These are phyloP conservation scores for Myoxocephalus aenaeus DNA, from an alignment of 2,797 vertebrate species.

Conservation along the genomic window DNA sequence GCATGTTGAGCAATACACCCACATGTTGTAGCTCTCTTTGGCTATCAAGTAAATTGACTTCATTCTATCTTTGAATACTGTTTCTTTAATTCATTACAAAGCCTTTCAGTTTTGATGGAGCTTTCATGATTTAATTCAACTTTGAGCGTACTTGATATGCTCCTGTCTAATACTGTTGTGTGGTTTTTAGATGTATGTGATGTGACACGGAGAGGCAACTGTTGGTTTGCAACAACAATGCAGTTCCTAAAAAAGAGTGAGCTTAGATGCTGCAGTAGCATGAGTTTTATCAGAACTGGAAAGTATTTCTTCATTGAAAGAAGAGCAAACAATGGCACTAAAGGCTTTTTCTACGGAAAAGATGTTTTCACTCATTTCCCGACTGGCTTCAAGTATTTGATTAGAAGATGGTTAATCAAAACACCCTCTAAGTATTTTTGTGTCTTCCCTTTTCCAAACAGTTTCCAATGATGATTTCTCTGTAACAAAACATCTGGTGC, in stretches of 20 bases:
- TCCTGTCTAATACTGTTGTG: neutral
- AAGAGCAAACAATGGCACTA: neutral
- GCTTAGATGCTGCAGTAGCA: neutral
- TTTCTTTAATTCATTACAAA: neutral
- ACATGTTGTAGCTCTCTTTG: neutral
- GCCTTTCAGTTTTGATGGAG: neutral
- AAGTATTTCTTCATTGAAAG: neutral
- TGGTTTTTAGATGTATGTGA: neutral
- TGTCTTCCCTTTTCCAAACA: neutral
- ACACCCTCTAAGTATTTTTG: neutral
- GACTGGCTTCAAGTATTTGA: constrained; percentile 1
- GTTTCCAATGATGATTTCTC: neutral
- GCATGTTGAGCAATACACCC: neutral
- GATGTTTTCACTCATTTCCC: neutral
- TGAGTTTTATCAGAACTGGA: neutral
- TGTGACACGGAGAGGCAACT: neutral
- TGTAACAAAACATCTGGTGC: neutral
- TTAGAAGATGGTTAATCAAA: neutral
- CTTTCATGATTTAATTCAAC: neutral
- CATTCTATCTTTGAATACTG: neutral
- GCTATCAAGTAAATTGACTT: neutral
- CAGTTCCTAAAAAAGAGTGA: neutral
- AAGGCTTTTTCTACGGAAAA: neutral
- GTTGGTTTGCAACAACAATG: neutral
- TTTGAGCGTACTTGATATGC: constrained; percentile 1